Evolutionary conservation across 2,888 invertebrate genomes (phyloP).

Genomic region (Pyrochroa serraticornis): DNA sequence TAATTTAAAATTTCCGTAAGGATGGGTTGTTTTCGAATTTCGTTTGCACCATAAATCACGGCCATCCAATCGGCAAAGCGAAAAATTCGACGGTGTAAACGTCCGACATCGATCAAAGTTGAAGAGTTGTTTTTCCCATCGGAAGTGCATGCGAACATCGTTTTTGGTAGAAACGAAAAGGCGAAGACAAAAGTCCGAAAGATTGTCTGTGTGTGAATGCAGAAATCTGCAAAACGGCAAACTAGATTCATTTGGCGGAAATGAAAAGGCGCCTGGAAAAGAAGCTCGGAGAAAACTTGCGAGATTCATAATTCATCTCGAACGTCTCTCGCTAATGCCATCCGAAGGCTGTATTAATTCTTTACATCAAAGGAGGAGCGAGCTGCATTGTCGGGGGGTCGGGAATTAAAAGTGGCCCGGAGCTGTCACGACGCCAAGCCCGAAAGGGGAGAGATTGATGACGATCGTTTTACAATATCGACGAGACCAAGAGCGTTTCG

Average conservation of each 20-base stretch:
- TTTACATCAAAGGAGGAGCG: conserved; percentile 22
- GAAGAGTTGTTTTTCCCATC: too few species aligned
- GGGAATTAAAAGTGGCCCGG: conserved; percentile 23
- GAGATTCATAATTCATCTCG: conserved; percentile 27
- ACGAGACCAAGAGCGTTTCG: not conserved
- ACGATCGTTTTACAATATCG: conserved; percentile 21
- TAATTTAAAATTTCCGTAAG: too few species aligned
- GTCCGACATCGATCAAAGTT: too few species aligned
- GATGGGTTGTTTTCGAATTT: too few species aligned
- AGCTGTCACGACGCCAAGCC: conserved; percentile 13
- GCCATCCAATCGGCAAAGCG: too few species aligned
- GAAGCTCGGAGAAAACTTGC: conserved; percentile 14
- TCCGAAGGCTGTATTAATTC: conserved; percentile 27
- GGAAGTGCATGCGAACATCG: too few species aligned
- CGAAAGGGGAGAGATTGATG: conserved; percentile 21
- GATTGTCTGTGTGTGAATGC: conserved; percentile 2
- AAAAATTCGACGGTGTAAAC: too few species aligned
- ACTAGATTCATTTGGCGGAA: conserved; percentile 20
- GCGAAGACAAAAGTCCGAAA: too few species aligned
- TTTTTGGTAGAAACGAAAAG: too few species aligned
- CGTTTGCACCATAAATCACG: too few species aligned
- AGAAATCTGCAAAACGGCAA: conserved; percentile 21
- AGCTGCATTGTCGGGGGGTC: conserved; percentile 18
- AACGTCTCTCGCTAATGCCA: conserved; percentile 21
- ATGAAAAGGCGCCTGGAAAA: conserved; percentile 17